Base-by-base conservation (phyloP, 2,113 vertebrate species). In the Passer domesticus region DNA sequence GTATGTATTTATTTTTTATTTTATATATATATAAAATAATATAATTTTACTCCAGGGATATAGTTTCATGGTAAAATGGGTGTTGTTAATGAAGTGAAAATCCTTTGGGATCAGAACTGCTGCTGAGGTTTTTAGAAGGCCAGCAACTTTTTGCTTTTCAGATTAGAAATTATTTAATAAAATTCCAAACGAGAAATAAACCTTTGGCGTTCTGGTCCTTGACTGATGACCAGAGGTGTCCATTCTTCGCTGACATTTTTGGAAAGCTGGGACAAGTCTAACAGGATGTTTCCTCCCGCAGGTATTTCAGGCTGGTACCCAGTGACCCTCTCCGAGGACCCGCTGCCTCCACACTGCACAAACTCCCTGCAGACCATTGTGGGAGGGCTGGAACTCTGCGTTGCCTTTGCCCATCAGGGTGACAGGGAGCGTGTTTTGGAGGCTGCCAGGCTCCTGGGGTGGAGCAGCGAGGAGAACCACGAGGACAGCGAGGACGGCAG, bases 261-360 rank as follows among this genome's bases (percentile, higher is more conserved):
- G 10, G 7, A 15, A 11, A 46, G 60, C 39, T 22, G 7, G 35
- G 16, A 3, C 17, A 5, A 53, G 11, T 33, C 62, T 58, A 3
- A 69, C 4, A 4, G 4, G 33, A 1, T 20, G 30, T 85, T 17
- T 76, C 41, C 16, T 90, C 27, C 56, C 58, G 6, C 60, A 99
- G 99, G 99, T 31, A 98, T 99, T 73, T 98, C 98, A 41, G 99
- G 99, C 91, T 99, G 99, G 99, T 99, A 97, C 97, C 98, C 98
- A 8, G 82, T 99, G 31, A 95, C 97, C 43, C 68, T 97, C 4
- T 78, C 98, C 11, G 97, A 97, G 44, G 97, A 97, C 21, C 23
- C 44, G 2, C 21, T 43, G 72, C 79, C 97, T 43, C 53, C 72
- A 0, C 79, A 3, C 8, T 7, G 89, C 86, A n/a, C 96, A 13